Evolutionary conservation across 1,140 invertebrate genomes (phyloP).

Genomic region (Atta cephalotes): DNA sequence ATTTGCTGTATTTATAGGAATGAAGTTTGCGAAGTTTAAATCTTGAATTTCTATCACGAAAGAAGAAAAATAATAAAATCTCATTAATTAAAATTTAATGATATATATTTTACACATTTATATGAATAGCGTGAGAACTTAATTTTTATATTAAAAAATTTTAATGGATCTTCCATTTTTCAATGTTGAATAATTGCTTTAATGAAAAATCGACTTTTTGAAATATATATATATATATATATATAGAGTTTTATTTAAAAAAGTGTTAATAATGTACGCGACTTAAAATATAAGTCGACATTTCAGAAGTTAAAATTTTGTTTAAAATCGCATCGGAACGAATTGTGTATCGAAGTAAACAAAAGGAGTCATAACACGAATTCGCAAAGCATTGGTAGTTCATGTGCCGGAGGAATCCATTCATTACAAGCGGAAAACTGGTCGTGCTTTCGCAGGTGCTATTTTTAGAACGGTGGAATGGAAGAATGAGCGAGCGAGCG

Average conservation of each 20-base stretch:
- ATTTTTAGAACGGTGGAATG: conserved; percentile 57
- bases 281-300: neutral
- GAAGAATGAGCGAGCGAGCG: conserved; percentile 49
- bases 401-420: conserved; percentile 31
- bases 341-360: neutral
- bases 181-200: neutral
- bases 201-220: neutral
- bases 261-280: neutral
- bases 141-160: neutral
- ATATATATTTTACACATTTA: neutral
- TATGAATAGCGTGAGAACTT: neutral
- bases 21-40: neutral
- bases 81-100: neutral
- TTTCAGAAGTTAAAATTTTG: neutral
- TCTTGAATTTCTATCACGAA: neutral
- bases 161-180: neutral
- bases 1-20: neutral
- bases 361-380: neutral
- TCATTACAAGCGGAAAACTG: conserved; percentile 52
- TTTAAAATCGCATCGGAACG: neutral
- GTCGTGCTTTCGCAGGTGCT: conserved; percentile 44
- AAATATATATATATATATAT: too few species aligned
- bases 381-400: neutral
- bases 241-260: neutral
- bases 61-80: neutral